Base-by-base conservation (phyloP, 2,113 vertebrate genomes). In the Amphiprion ocellaris region DNA sequence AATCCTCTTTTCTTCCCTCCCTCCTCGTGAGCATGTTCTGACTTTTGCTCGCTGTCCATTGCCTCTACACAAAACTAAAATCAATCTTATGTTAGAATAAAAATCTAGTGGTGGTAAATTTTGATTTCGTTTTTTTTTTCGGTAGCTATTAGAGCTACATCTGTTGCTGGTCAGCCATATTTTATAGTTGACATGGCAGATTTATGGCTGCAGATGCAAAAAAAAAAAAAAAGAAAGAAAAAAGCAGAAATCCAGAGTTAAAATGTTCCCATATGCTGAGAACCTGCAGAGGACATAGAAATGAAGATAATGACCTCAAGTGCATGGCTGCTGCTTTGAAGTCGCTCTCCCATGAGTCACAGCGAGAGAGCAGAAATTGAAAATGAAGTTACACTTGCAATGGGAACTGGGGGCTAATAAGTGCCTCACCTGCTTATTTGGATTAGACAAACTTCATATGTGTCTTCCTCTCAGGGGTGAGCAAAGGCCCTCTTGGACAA, bases 101-200 rank as follows among this genome's bases (percentile, higher is more conserved):
- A 89, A 89, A 90, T 86, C 77, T 79, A 77, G 37, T 81, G 59
- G 82, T 87, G 77, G 63, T 89, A 74, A 71, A 89, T 86, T 88
- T 90, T 73, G 70, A 92, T 88, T 91, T 87, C 6, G 77, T 84
- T 81, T 81, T 83, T 89, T 91, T 81, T 88, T 87, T 85, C 88
- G 76, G 81, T 84, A 79, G 84, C 85, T 87, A 87, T 85, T 89
- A 89, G 82, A 87, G 79, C 69, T 85, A 92, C 92, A 94, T 93
- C 94, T 95, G 93, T 91, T 93, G 86, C 90, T 91, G 93, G 90
- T 92, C 91, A 92, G 87, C 80, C 85, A 85, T 93, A 92, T 92
- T 93, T 94, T 93, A 94, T 93, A 92, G 93, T 91, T 92, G 93
- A 94, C 93, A 94, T 87, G 90, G 85, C 89, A 93, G 94, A 95